phyloP scores from a whole-genome alignment of 2,113 vertebrate species.

The Natator depressus region DNA sequence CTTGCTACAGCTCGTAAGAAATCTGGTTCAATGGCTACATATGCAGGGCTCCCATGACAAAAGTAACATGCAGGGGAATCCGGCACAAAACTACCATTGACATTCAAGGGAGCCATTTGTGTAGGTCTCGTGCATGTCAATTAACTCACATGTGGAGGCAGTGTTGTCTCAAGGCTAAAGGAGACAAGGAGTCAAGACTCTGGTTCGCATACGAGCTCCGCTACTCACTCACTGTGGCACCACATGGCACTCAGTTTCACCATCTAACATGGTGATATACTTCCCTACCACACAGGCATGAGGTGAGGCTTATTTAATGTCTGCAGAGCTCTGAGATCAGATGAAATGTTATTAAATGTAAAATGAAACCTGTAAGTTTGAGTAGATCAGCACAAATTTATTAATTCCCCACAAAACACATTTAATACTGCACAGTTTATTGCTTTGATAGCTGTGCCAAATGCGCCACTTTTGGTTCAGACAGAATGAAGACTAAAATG shows the following conservation, averaged over 20 bases:
- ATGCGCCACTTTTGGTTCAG: conserved; percentile 7
- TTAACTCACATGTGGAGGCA: background rate
- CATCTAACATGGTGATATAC: background rate
- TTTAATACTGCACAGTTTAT: conserved; percentile 12
- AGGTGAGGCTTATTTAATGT: conserved; percentile 27
- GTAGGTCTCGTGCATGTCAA: background rate
- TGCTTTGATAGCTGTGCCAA: conserved; percentile 27
- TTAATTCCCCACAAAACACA: background rate
- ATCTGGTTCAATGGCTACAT: background rate
- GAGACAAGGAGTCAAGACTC: background rate
- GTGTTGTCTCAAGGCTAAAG: background rate
- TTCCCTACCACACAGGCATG: background rate
- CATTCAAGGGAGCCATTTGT: background rate
- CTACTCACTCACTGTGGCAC: background rate
- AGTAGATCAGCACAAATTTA: conserved; percentile 5
- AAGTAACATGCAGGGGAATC: background rate
- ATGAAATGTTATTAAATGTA: background rate
- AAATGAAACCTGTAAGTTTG: background rate
- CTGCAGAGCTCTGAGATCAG: conserved; percentile 36
- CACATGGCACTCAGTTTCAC: background rate
- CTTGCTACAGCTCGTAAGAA: background rate
- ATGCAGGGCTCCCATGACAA: background rate
- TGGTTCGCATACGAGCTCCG: background rate
- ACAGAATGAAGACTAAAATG: background rate
- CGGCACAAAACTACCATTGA: background rate